A percentile compares a stretch with the other conserved stretches of the same genome.
Conservation (phyloP, 2,888 invertebrate species). For the Drosophila mercatorum region DNA sequence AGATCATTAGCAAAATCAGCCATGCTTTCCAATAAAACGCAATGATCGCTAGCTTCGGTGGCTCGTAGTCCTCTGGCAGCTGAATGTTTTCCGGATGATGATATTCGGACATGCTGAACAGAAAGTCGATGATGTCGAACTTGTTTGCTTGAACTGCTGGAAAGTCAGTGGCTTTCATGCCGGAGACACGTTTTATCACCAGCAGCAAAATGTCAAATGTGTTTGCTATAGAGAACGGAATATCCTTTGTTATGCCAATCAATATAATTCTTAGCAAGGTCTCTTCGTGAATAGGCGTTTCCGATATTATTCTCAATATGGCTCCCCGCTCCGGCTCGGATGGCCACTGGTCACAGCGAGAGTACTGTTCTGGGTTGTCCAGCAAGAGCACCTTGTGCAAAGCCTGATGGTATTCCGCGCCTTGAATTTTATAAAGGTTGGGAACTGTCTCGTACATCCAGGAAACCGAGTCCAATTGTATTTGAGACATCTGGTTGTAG, state of each 20-base stretch:
- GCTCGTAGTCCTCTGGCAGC: constrained; percentile 91
- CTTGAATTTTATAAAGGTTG: constrained; percentile 89
- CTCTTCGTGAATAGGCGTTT: constrained; percentile 94
- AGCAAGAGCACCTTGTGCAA: constrained; percentile 92
- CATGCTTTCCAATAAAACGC: constrained; percentile 98
- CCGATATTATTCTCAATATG: constrained; percentile 92
- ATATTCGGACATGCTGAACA: constrained; percentile 96
- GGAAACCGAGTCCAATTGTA: constrained; percentile 93
- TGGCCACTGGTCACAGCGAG: constrained; percentile 95
- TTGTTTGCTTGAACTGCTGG: constrained; percentile 91
- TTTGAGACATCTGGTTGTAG: constrained; percentile 86
- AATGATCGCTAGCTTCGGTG: constrained; percentile 96
- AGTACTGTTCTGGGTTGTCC: constrained; percentile 92
- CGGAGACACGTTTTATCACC: constrained; percentile 93
- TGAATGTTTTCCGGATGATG: constrained; percentile 96
- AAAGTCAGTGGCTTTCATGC: constrained; percentile 89
- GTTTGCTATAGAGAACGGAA: constrained; percentile 92
- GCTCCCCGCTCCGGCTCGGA: constrained; percentile 94
- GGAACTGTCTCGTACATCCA: constrained; percentile 95
- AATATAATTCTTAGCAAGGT: constrained; percentile 92
- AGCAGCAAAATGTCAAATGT: constrained; percentile 94
- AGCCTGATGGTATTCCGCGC: constrained; percentile 90
- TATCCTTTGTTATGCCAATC: constrained; percentile 91
- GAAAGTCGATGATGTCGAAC: constrained; percentile 93
- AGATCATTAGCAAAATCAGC: constrained; percentile 93